Evolutionary conservation across 2,888 invertebrate genomes (phyloP), one percentile per base, ranked within the genome.

Genomic region (Lacanobia wlatinum): DNA sequence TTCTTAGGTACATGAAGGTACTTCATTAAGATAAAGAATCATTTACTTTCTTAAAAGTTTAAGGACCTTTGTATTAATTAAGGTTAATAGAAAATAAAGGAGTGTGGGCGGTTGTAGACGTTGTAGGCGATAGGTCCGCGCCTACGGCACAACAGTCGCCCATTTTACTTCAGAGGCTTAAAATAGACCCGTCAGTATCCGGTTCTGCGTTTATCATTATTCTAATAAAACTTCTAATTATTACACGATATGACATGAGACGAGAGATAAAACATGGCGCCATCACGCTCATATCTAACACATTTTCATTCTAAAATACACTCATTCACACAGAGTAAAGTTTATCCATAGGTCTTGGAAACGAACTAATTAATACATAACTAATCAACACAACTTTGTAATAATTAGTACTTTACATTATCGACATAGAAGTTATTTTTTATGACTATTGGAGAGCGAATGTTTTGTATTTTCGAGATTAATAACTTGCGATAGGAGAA

Each of bases 181-280:
- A 74, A 81, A 81, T 80, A 81, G 67, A 78, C 52, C 55, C 43
- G 70, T 70, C 73, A 55, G 78, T 66, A 78, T 82, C 80, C 78
- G 78, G 80, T 78, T 81, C 56, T 74, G 58, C 58, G 70, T 81
- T 82, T 81, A 80, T 78, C 80, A 80, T 78, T 80, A 80, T 81
- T 78, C 60, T 70, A 70, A 81, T 80, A 80, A 78, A 77, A 78
- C 73, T 70, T 78, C 60, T 78, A 82, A 80, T 81, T 72, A 72
- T 76, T 81, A 73, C 59, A 50, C 53, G 82, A 80, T 78, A 74
- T 66, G 77, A 63, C 73, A 75, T 52, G 78, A 66, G 78, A 74
- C 82, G 61, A 43, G 53, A 68, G 84, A 84, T 84, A 83, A 84
- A 53, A 64, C 56, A 46, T 75, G 85, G 85, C 85, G 85, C 84